These are phyloP conservation scores for Tanaodytes sp. DNA, from an alignment of 2,888 invertebrate species.

Conservation along the genomic window DNA sequence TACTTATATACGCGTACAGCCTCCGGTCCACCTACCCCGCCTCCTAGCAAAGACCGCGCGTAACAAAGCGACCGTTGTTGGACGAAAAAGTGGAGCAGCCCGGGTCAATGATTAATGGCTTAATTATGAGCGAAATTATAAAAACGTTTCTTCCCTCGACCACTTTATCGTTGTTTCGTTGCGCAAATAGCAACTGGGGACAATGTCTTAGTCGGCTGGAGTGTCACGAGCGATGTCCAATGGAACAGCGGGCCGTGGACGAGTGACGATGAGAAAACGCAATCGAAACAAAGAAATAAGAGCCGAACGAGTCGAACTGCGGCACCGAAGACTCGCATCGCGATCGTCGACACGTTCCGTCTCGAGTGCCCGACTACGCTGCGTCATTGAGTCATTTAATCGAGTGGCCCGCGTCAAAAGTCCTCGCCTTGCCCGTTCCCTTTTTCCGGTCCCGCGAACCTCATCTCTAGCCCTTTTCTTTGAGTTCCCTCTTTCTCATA, in stretches of 20 bases:
- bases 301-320: constrained; percentile 29
- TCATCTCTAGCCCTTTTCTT: constrained; percentile 13
- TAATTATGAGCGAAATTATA: too few species aligned
- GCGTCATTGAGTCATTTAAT: constrained; percentile 54
- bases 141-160: too few species aligned
- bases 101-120: too few species aligned
- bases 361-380: constrained; percentile 41
- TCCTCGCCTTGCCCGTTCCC: constrained; percentile 7
- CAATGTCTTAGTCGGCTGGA: constrained; percentile 14
- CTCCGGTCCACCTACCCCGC: too few species aligned
- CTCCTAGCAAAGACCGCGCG: too few species aligned
- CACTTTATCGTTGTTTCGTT: constrained; percentile 4
- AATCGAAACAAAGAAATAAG: constrained; percentile 42
- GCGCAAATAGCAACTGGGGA: constrained; percentile 12
- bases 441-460: constrained; percentile 13
- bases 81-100: too few species aligned
- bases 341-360: constrained; percentile 53
- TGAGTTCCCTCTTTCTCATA: constrained; percentile 3
- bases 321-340: constrained; percentile 27
- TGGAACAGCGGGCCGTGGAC: constrained; percentile 10
- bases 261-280: constrained; percentile 18
- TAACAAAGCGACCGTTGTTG: too few species aligned
- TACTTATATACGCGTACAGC: too few species aligned
- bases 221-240: constrained; percentile 23
- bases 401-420: constrained; percentile 30